A percentile compares a stretch with the other conserved stretches of the same genome.
These are phyloP conservation scores for Thripadectes ignobilis DNA, from an alignment of 2,797 vertebrate species.

Conservation along the genomic window DNA sequence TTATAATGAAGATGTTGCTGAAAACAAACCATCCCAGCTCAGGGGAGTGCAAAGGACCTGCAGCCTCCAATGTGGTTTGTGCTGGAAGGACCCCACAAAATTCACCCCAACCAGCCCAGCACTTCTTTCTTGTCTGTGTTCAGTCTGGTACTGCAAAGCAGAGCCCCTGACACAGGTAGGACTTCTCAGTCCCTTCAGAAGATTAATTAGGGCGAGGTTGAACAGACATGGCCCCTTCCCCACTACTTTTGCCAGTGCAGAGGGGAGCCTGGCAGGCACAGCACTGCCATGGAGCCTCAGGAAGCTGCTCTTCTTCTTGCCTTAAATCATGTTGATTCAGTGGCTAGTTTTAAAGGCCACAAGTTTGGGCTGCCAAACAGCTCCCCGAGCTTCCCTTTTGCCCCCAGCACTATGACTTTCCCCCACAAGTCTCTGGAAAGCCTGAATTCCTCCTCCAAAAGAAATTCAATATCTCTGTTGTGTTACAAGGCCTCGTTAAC, in stretches of 20 bases:
- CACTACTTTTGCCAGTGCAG: not conserved
- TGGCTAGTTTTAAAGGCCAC: not conserved
- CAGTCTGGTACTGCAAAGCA: not conserved
- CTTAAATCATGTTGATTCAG: constrained; percentile 14
- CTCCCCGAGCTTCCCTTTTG: not conserved
- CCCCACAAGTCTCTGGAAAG: not conserved
- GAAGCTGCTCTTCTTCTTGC: not conserved
- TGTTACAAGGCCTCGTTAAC: constrained; percentile 33
- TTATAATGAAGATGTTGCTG: not conserved
- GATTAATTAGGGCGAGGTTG: not conserved
- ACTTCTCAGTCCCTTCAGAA: not conserved
- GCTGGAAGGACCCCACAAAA: not conserved
- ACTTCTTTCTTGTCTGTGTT: accelerated
- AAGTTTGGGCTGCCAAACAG: not conserved
- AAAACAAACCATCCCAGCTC: not conserved
- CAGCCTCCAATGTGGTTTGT: not conserved
- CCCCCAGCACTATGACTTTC: not conserved
- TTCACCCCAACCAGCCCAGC: not conserved
- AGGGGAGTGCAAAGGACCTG: not conserved
- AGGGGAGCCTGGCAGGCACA: not conserved
- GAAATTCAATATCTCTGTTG: constrained; percentile 5
- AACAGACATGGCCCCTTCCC: not conserved
- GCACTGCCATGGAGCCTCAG: not conserved
- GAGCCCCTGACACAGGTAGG: not conserved
- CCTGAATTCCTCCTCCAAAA: not conserved